Evolutionary conservation across 30 jellyfish, hydroid and myxozoan genomes (phyloP), one percentile per base, ranked within the genome.

Genomic region (Rhopilema esculentum): DNA sequence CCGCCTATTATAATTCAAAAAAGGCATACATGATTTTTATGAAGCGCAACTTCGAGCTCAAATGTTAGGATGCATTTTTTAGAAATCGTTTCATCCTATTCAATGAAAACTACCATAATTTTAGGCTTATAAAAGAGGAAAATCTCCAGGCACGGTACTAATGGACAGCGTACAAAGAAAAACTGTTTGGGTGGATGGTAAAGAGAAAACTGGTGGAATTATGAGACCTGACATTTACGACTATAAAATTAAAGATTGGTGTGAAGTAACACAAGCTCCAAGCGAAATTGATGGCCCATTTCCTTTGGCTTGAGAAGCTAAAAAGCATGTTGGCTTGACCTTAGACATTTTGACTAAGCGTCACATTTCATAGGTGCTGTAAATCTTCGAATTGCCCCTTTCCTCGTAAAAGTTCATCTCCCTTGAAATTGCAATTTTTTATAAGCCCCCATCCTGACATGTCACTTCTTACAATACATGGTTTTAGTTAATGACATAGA

Each of bases 51-150:
- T n/a, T n/a, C 12, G 57, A 2, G 57, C 12, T 2, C 57, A 2
- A 6, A 40, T 40, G 57, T 40, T 40, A 12, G 12, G 12, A 2
- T 2, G 12, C 12, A 6, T 2, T 40, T 40, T 40, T 40, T 2
- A 2, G 57, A 12, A 40, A 40, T 40, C 6, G 57, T 40, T 40
- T 2, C 57, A 40, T 40, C 57, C 57, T 40, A 12, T 40, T 40
- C 6, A 40, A 2, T 12, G 12, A 40, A 2, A 12, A 40, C 9
- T 48, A 2, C 33, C 9, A 32, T 50, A n/a, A 48, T 16, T 7
- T 32, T 69, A 80, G 90, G 90, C 83, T 24, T 80, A 80, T 72
- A 80, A 64, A 40, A 80, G 68, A 31, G 90, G 90, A 22, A 71
- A 82, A 12, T 63, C 90, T n/a, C 57, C 82, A 16, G 82, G 40